Evolutionary conservation across 2,888 invertebrate genomes (phyloP).

Genomic region (Baccha elongata): DNA sequence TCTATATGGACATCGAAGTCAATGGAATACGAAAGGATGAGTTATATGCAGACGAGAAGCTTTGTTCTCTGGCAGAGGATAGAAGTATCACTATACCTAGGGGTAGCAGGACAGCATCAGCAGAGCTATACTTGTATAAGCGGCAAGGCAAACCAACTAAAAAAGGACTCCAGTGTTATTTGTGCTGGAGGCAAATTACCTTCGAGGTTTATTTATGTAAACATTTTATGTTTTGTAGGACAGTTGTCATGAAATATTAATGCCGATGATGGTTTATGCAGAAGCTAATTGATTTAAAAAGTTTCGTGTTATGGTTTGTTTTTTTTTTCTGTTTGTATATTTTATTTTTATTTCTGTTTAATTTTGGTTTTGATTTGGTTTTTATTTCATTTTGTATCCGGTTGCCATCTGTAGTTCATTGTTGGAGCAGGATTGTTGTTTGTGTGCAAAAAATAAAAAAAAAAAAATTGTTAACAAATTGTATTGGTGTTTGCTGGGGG

Average conservation of each 20-base stretch:
- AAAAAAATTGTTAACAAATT: neutral
- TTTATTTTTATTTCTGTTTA: neutral
- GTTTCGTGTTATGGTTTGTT: slow-evolving; percentile 66
- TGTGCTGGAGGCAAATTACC: slow-evolving; percentile 69
- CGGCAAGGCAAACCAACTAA: slow-evolving; percentile 23
- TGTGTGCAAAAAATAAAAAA: neutral
- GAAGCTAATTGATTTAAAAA: slow-evolving; percentile 71
- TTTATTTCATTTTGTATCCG: slow-evolving; percentile 14
- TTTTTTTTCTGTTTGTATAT: neutral
- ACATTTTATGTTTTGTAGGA: slow-evolving; percentile 63
- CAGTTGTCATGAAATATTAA: slow-evolving; percentile 73
- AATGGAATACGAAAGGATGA: neutral
- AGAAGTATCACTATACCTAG: no score
- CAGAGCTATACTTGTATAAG: no score
- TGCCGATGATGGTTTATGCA: slow-evolving; percentile 70
- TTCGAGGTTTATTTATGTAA: slow-evolving; percentile 71
- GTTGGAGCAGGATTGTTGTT: neutral
- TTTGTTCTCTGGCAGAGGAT: neutral
- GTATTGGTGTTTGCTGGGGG: no score
- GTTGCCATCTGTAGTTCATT: slow-evolving; percentile 32
- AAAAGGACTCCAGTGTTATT: slow-evolving; percentile 38
- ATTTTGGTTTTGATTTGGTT: slow-evolving; percentile 27
- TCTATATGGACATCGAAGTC: slow-evolving; percentile 35
- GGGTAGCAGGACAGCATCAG: neutral
- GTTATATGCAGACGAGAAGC: neutral